Evolutionary conservation across 2,113 vertebrate genomes (phyloP), one percentile per base, ranked within the genome.

Genomic region (Plestiodon gilberti): DNA sequence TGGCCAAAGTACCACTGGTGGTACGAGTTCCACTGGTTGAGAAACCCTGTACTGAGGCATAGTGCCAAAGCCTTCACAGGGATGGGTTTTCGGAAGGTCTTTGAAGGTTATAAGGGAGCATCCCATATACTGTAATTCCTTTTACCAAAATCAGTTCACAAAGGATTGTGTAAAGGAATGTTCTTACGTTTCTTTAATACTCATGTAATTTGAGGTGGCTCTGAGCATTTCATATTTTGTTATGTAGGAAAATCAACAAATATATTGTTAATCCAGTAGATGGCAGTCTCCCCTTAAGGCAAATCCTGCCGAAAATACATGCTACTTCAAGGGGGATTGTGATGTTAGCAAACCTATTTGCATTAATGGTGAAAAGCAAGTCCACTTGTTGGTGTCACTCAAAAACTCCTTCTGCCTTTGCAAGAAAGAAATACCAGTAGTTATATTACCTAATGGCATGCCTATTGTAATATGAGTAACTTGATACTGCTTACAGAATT

Each of bases 361-460:
- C 80, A 70, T 71, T 57, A 71, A 28, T 84, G 28, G 22, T 84
- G 61, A 76, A 75, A 76, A 76, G 59, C 38, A 76, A 76, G 20
- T 8, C 5, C 18, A 64, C 35, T 67, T n/a, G 28, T 81, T 13
- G 3, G 3, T 48, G 20, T 69, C 6, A 4, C 48, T 76, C 20
- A 84, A 64, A n/a, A 76, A 25, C 4, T 9, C 38, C 6, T 82
- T 73, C 17, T 83, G 23, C 15, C 6, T 48, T 59, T 83, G 14
- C 33, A 83, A 62, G 22, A 22, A 48, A 48, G 43, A 48, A 48
- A 43, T 59, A n/a, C n/a, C n/a, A n/a, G n/a, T n/a, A 35, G n/a
- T 59, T 59, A 4, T 78, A n/a, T 33, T 81, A 81, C 0, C 0
- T 55, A 11, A 28, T 4, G 14, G 2, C 22, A 14, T 0, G 0